Conservation (phyloP, 2,797 vertebrate genomes). For the Spinibarbus caldwelli region DNA sequence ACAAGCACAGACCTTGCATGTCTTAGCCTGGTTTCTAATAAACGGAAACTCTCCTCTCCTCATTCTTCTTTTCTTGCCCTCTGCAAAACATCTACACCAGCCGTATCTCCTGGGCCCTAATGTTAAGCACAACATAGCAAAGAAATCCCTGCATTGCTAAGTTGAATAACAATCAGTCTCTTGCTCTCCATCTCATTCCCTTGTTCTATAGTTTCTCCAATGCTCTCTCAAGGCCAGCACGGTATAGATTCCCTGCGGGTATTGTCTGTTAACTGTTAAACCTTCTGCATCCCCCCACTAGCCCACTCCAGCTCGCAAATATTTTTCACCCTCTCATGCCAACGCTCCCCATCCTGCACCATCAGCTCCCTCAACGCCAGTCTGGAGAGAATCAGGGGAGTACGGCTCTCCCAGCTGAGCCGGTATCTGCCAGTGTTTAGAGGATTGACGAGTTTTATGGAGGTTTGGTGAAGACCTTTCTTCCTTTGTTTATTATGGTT, state of each 20-base stretch:
- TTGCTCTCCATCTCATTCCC: neutral
- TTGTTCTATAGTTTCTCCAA: neutral
- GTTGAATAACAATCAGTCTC: slow-evolving; percentile 34
- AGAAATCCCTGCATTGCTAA: slow-evolving; percentile 16
- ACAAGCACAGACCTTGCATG: slow-evolving; percentile 66
- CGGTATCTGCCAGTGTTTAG: neutral
- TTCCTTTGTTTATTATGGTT: slow-evolving; percentile 52
- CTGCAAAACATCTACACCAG: neutral
- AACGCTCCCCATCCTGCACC: neutral
- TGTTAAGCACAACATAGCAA: neutral
- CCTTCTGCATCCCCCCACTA: slow-evolving; percentile 10
- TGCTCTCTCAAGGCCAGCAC: slow-evolving; percentile 43
- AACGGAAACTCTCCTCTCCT: slow-evolving; percentile 15
- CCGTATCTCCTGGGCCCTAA: slow-evolving; percentile 26
- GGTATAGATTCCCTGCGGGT: slow-evolving; percentile 14
- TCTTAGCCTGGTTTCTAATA: slow-evolving; percentile 63
- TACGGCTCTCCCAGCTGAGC: neutral
- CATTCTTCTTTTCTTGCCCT: slow-evolving; percentile 33
- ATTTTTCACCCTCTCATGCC: slow-evolving; percentile 18
- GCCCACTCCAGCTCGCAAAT: slow-evolving; percentile 2
- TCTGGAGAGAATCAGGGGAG: neutral
- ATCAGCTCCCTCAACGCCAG: neutral
- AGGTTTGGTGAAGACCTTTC: slow-evolving; percentile 28
- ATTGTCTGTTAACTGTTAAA: slow-evolving; percentile 38
- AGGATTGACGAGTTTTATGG: neutral